These are phyloP conservation scores for Zhuqinia jingwanae DNA, from an alignment of 2,888 invertebrate genomes.

Conservation along the genomic window DNA sequence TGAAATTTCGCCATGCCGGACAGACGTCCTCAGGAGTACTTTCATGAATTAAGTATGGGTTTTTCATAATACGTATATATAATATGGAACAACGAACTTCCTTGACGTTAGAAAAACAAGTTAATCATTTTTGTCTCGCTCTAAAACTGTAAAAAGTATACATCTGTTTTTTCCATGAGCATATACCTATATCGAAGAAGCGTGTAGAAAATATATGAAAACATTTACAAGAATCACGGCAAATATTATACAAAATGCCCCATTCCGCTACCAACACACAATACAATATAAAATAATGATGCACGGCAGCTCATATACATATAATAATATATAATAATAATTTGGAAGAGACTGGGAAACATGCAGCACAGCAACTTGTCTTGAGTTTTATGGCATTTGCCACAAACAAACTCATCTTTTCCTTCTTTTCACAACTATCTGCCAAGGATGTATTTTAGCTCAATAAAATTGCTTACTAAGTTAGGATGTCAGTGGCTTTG, in stretches of 20 bases:
- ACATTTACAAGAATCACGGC: no score
- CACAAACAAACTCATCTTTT: slow-evolving; percentile 39
- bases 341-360: no score
- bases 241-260: slow-evolving; percentile 22
- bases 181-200: not conserved
- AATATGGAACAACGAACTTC: slow-evolving; percentile 69
- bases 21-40: no score
- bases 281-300: not conserved
- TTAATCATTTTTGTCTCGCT: slow-evolving; percentile 35
- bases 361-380: slow-evolving; percentile 38
- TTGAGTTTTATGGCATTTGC: slow-evolving; percentile 62
- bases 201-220: no score
- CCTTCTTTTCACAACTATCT: slow-evolving; percentile 45
- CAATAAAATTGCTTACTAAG: slow-evolving; percentile 71
- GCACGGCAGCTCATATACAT: not conserved
- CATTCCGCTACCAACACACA: not conserved
- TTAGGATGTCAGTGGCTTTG: slow-evolving; percentile 74
- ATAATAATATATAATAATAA: slow-evolving; percentile 18
- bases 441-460: slow-evolving; percentile 61
- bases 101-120: slow-evolving; percentile 55
- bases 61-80: no score
- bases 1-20: no score
- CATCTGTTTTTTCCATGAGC: slow-evolving; percentile 18
- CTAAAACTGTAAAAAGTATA: not conserved
- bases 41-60: no score